Base-by-base conservation (phyloP, 2,797 vertebrate genomes). In the Mus caroli region DNA sequence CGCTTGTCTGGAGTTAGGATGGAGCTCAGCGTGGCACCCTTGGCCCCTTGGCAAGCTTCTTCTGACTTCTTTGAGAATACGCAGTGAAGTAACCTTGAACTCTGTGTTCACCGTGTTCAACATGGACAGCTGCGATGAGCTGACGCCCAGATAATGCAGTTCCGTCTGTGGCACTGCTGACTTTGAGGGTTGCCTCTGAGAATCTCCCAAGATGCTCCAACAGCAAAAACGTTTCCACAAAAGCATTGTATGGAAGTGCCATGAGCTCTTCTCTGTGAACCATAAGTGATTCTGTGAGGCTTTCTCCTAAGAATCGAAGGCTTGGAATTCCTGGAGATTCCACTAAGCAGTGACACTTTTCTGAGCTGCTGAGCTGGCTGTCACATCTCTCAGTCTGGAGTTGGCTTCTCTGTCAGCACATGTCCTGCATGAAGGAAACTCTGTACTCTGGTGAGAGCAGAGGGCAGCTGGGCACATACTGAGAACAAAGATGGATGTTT, bases 61-160 rank as follows among this genome's bases (percentile, higher is more conserved):
- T 99, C 99, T 80, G 99, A 99, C 95, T 99, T 99, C 77, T 99
- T 99, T 94, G 99, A 99, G 98, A 99, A 99, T 98, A 99, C 99
- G 99, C 99, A 99, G 95, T 99, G 15, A 97, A 99, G 99, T 34
- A 99, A 99, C 97, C 99, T 99, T 97, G 99, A 99, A 96, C 98
- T 99, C n/a, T 77, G 99, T 77, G 99, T 84, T 46, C 60, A 46
- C n/a, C 71, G 99, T 99, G 84, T 46, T 34, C 28, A 43, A 99
- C 98, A 99, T 99, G 99, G 99, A 99, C 98, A 99, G 99, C 98
- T 99, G 99, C 95, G 99, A 99, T 14, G 99, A 99, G 97, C 62
- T 34, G 28, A 46, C 31, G 82, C 58, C 60, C 58, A 64, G 10
- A 69, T n/a, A n/a, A n/a, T 6, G 2, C 9, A 28, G 58, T 62